Evolutionary conservation across 2,113 vertebrate species (phyloP), one percentile per base, ranked within the genome.

Genomic region (Tor tambroides): DNA sequence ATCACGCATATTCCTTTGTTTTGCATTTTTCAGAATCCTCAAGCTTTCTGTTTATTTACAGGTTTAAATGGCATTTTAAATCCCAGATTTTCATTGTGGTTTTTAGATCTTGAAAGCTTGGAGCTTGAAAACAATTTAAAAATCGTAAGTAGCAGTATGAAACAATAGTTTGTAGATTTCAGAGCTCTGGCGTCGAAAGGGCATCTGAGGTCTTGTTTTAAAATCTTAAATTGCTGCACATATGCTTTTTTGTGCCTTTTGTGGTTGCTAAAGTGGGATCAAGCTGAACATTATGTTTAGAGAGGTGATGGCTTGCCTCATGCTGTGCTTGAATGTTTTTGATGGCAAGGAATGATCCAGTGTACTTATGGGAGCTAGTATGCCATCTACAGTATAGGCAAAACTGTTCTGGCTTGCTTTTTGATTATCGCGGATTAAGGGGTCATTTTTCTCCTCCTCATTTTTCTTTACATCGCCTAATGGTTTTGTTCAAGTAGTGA

Each of bases 241-340:
- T 74, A 65, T 72, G 26, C 54, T 61, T 32, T 30, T 76, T 56
- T 59, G 41, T 61, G 54, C 51, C 61, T 85, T 77, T 76, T 72
- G 26, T 80, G 14, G 61, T 35, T 80, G 78, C 67, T 81, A 46
- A 59, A 56, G 85, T 59, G 35, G 77, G 51, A 41, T 74, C n/a
- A 63, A 61, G 65, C n/a, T 75, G 75, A 69, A n/a, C 26, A 23
- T 61, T 17, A 46, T 61, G 9, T 59, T 41, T 80, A n/a, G 41
- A 80, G 81, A 83, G 61, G 63, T 51, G 43, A 81, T 59, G 76
- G 43, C 5, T 72, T 71, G 51, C 63, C 35, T 71, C 26, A 38
- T 38, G 43, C 80, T 84, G 49, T 56, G 63, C 28, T 69, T 83
- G 43, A 71, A 65, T 83, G 65, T 32, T 63, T 86, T 63, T 82